Evolutionary conservation across 2,888 invertebrate species (phyloP).

Genomic region (Spisula subtruncata): DNA sequence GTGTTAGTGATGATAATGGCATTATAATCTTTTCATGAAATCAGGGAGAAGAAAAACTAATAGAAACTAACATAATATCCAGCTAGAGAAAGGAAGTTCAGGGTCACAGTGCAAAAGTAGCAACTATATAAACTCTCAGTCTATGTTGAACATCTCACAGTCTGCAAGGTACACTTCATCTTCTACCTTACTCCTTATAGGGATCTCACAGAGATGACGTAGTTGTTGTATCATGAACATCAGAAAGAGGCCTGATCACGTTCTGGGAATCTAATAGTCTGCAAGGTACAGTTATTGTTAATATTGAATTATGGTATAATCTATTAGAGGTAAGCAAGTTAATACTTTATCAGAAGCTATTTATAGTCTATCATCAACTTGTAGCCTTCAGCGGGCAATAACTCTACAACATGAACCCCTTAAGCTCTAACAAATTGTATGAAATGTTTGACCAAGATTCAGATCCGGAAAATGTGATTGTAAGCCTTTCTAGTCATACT

Average conservation of each 20-base stretch:
- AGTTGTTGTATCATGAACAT: no score
- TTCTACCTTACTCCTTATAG: no score
- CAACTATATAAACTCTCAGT: no score
- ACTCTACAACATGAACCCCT: not conserved
- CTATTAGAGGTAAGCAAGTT: not conserved
- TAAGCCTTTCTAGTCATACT: not conserved
- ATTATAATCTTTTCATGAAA: not conserved
- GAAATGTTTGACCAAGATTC: not conserved
- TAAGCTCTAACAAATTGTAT: not conserved
- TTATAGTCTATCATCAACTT: not conserved
- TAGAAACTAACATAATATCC: not conserved
- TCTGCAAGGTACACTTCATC: constrained; percentile 4
- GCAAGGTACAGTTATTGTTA: constrained; percentile 6
- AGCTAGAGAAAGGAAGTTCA: not conserved
- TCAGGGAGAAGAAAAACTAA: not conserved
- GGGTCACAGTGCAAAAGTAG: not conserved
- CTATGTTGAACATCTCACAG: not conserved
- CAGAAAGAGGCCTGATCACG: not conserved
- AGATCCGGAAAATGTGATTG: not conserved
- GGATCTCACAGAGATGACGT: no score
- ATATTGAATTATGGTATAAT: constrained; percentile 5
- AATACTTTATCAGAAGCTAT: constrained; percentile 9
- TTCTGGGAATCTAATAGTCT: not conserved
- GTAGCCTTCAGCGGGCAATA: constrained; percentile 6
- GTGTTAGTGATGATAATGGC: not conserved